Evolutionary conservation across 2,113 vertebrate genomes (phyloP).

Genomic region (Tichodroma muraria): DNA sequence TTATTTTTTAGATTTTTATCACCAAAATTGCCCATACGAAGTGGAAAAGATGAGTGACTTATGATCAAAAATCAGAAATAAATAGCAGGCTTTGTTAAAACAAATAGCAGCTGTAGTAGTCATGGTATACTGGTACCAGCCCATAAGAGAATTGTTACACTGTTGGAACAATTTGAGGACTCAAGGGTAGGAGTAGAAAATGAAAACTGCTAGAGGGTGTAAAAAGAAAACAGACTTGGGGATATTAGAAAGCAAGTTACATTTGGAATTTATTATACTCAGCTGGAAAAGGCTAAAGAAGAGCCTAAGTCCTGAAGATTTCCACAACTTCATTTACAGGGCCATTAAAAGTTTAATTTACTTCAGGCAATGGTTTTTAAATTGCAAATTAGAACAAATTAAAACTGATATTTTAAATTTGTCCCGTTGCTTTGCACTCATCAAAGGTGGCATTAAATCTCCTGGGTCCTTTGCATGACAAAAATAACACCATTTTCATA

Average conservation of each 20-base stretch:
- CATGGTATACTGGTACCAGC: background rate
- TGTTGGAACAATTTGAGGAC: background rate
- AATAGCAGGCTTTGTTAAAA: background rate
- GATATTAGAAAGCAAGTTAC: background rate
- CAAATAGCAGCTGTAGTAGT: background rate
- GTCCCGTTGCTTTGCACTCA: background rate
- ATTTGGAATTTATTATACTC: background rate
- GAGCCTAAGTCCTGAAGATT: background rate
- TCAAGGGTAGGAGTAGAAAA: background rate
- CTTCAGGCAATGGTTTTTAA: background rate
- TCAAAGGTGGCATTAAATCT: background rate
- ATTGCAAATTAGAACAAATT: background rate
- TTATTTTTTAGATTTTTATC: background rate
- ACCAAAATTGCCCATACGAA: background rate
- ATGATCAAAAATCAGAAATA: background rate
- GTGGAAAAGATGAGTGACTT: background rate
- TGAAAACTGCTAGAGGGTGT: background rate
- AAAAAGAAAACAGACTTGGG: background rate
- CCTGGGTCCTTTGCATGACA: background rate
- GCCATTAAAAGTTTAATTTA: background rate
- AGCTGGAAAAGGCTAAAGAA: background rate
- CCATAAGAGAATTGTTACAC: background rate
- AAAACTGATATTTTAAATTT: background rate
- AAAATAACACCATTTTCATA: background rate
- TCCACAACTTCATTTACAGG: background rate